Percentiles rank a stretch among this genome's conserved stretches.
These are phyloP conservation scores for Urocitellus parryii DNA, from an alignment of 2,113 vertebrate species.

Conservation along the genomic window DNA sequence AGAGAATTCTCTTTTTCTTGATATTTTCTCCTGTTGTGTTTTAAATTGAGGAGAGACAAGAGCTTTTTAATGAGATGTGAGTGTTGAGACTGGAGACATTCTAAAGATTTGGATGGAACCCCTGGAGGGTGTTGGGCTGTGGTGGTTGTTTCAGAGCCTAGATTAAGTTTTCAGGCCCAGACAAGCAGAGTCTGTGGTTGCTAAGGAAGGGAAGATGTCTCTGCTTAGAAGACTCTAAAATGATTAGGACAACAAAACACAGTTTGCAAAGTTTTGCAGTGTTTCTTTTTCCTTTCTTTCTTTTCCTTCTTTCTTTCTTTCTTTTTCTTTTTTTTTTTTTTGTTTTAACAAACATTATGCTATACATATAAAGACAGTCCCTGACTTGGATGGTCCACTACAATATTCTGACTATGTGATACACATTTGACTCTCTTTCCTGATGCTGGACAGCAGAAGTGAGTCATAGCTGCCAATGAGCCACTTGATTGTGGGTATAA, in stretches of 20 bases:
- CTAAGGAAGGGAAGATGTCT: background rate
- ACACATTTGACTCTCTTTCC: background rate
- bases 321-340: background rate
- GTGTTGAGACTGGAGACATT: background rate
- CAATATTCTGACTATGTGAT: background rate
- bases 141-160: background rate
- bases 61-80: background rate
- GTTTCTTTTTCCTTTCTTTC: too few relatives aligned
- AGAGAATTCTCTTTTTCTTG: background rate
- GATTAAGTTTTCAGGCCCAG: background rate
- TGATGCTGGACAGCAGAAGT: background rate
- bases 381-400: background rate
- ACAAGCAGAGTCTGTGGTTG: background rate
- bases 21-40: constrained; percentile 14
- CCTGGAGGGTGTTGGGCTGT: background rate
- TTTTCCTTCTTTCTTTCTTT: too few relatives aligned
- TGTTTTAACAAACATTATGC: background rate
- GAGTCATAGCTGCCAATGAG: background rate
- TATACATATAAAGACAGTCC: background rate
- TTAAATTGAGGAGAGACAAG: background rate
- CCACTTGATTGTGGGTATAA: too few relatives aligned
- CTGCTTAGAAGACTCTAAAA: background rate
- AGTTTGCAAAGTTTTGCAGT: background rate
- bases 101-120: background rate
- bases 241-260: background rate